Percentiles rank a stretch among this genome's conserved stretches.
Evolutionary conservation across 2,888 invertebrate species (phyloP).

Genomic region (Graphium colonna): DNA sequence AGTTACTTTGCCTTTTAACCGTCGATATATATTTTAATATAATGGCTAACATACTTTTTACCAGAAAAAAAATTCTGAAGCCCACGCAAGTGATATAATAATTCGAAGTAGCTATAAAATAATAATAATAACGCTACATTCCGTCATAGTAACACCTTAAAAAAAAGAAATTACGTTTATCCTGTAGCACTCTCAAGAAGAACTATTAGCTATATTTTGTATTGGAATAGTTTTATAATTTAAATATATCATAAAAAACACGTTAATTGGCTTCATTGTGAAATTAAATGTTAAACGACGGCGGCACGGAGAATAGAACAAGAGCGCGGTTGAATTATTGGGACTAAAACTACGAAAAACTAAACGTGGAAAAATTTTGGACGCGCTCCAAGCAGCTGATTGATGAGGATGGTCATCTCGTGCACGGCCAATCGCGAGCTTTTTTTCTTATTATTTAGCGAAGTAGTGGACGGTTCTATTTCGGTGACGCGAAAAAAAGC

Average conservation of each 20-base stretch:
- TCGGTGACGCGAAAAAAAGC: constrained; percentile 74
- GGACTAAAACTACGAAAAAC: constrained; percentile 71
- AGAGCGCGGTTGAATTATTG: constrained; percentile 64
- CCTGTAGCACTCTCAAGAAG: too few relatives aligned
- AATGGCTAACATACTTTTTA: too few relatives aligned
- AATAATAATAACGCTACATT: too few relatives aligned
- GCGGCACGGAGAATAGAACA: constrained; percentile 45
- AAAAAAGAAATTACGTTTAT: too few relatives aligned
- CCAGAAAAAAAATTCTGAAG: too few relatives aligned
- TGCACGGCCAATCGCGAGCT: constrained; percentile 78
- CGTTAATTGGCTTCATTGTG: not conserved
- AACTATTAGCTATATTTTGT: too few relatives aligned
- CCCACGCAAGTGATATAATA: too few relatives aligned
- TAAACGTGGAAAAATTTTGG: constrained; percentile 80
- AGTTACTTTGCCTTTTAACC: too few relatives aligned
- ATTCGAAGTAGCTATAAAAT: too few relatives aligned
- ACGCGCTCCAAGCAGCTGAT: constrained; percentile 77
- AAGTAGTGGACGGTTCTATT: constrained; percentile 77
- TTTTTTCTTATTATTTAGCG: constrained; percentile 80
- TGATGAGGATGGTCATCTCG: constrained; percentile 81
- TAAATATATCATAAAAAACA: not conserved
- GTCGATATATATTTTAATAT: too few relatives aligned
- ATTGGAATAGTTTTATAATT: too few relatives aligned
- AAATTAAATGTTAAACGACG: constrained; percentile 28
- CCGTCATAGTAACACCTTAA: too few relatives aligned